Evolutionary conservation across 2,797 vertebrate species (phyloP), one percentile per base, ranked within the genome.

Genomic region (Antennarius maculatus): DNA sequence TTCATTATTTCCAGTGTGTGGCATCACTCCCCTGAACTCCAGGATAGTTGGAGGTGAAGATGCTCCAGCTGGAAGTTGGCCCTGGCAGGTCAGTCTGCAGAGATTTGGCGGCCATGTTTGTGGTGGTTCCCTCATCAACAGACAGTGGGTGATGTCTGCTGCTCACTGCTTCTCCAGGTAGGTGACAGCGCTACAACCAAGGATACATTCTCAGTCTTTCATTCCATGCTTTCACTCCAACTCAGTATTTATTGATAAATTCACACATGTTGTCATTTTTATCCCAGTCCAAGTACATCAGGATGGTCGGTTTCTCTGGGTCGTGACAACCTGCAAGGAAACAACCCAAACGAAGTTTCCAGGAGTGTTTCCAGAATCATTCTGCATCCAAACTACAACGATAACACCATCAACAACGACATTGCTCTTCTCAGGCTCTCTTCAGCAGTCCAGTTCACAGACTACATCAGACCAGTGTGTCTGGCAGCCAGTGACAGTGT

Each of bases 391-490:
- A 23, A 39, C n/a, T 54, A 54, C 18, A 17, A 54, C n/a, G 39
- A 34, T 5, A 14, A 12, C 16, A 54, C 31, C 9, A 1, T 3
- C 0, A 2, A 89, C 54, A 90, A 89, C 1, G 88, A 92, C 68
- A 83, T 92, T 0, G 84, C 86, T 68, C 76, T 91, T 61, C 52
- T 91, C 61, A 89, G 16, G 65, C 86, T 95, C 52, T 79, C 46
- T 0, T 55, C 3, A 10, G 55, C 91, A 0, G 69, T 94, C 45
- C 17, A 0, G 3, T 94, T 5, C 12, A 41, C 12, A 15, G 6
- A n/a, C 16, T 13, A 46, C 43, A 15, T 15, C 15, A 45, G 84
- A 52, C 94, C 94, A 1, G 87, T 95, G 65, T 95, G 93, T 80
- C 84, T 95, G 64, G 93, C 94, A 79, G 88, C 73, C 5, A 61